phyloP scores from a whole-genome alignment of 92 coral and sea anemone genomes.

The Zoanthus solanderi region DNA sequence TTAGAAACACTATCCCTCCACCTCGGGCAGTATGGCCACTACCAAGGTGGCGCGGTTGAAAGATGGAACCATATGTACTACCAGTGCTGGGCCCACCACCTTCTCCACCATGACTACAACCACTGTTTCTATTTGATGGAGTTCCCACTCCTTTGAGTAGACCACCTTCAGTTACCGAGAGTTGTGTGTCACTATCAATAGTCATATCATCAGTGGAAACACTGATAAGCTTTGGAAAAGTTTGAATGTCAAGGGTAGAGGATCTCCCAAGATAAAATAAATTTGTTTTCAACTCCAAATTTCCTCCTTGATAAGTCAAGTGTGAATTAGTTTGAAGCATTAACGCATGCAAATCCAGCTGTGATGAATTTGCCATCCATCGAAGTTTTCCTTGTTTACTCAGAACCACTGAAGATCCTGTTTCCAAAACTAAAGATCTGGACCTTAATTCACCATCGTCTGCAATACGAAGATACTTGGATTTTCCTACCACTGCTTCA shows the following conservation, averaged over 20 bases:
- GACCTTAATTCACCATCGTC: constrained; percentile 56
- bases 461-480: constrained; percentile 29
- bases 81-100: constrained; percentile 65
- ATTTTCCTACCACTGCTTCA: constrained; percentile 43
- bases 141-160: constrained; percentile 58
- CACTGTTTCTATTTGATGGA: constrained; percentile 51
- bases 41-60: constrained; percentile 65
- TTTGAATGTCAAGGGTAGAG: constrained; percentile 13
- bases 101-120: constrained; percentile 75
- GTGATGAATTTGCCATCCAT: constrained; percentile 3
- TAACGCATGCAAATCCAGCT: constrained; percentile 37
- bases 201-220: constrained; percentile 52
- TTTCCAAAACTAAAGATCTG: constrained; percentile 44
- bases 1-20: constrained; percentile 62
- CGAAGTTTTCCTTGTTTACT: constrained; percentile 56
- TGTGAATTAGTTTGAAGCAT: constrained; percentile 46
- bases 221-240: constrained; percentile 58
- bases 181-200: constrained; percentile 56
- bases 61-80: constrained; percentile 68
- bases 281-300: constrained; percentile 32
- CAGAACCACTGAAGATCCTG: constrained; percentile 42
- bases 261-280: constrained; percentile 46
- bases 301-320: constrained; percentile 42
- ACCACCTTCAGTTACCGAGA: constrained; percentile 69
- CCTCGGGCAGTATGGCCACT: constrained; percentile 71